A percentile compares a stretch with the other conserved stretches of the same genome.
These are phyloP conservation scores for Neoaliturus tenellus DNA, from an alignment of 2,888 invertebrate species.

Conservation along the genomic window DNA sequence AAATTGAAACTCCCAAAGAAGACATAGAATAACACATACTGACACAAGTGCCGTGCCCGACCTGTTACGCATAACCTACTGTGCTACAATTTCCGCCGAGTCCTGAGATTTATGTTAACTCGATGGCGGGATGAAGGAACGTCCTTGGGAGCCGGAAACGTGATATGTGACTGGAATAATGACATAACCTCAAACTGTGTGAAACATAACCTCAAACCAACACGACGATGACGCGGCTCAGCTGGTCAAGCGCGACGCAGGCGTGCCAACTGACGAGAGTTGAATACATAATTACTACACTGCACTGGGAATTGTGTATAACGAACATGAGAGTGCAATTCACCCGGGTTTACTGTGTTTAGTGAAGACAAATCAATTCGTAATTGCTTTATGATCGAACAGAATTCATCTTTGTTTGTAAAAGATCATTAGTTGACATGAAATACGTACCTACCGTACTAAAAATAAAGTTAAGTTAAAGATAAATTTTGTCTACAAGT, in stretches of 20 bases:
- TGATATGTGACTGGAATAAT: background rate
- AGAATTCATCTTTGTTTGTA: too few relatives aligned
- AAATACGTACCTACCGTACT: too few relatives aligned
- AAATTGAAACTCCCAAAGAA: too few relatives aligned
- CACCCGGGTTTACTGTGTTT: background rate
- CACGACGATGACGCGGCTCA: constrained; percentile 11
- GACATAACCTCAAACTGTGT: constrained; percentile 41
- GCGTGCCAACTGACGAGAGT: background rate
- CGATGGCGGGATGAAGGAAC: constrained; percentile 22
- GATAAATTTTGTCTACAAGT: too few relatives aligned
- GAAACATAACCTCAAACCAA: constrained; percentile 46
- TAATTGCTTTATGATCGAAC: too few relatives aligned
- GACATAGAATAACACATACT: too few relatives aligned
- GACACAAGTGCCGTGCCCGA: too few relatives aligned
- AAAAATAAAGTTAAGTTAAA: too few relatives aligned
- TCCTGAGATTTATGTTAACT: constrained; percentile 20
- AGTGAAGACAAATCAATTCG: too few relatives aligned
- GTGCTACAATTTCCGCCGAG: background rate
- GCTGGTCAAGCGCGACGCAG: constrained; percentile 25
- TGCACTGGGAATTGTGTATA: background rate
- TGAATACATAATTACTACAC: background rate
- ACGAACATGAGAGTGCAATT: background rate
- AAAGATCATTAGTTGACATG: too few relatives aligned
- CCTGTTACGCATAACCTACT: too few relatives aligned
- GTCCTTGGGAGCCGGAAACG: constrained; percentile 32